phyloP scores from a whole-genome alignment of 2,797 vertebrate species.

The Avahi laniger region DNA sequence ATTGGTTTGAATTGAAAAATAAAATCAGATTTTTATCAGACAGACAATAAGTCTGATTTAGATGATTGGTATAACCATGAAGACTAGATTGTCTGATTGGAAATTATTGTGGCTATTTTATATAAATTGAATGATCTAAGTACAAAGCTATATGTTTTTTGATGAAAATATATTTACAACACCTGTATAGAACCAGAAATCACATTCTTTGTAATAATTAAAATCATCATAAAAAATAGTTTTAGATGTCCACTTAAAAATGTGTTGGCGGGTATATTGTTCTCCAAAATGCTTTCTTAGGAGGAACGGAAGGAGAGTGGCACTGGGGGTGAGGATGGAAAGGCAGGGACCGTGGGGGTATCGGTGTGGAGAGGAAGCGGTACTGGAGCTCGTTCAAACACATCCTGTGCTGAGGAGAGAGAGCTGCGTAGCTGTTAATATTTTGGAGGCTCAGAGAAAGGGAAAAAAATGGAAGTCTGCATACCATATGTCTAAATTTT shows the following conservation, averaged over 20 bases:
- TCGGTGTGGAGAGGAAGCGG: background rate
- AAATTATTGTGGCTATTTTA: background rate
- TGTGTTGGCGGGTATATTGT: background rate
- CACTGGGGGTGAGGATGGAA: background rate
- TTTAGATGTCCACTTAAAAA: background rate
- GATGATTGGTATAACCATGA: background rate
- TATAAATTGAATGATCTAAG: background rate
- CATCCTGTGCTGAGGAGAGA: background rate
- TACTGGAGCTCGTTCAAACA: background rate
- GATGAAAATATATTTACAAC: background rate
- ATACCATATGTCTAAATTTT: background rate
- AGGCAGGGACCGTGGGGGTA: rapidly evolving
- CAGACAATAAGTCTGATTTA: background rate
- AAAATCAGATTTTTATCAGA: background rate
- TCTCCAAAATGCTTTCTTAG: background rate
- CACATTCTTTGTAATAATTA: background rate
- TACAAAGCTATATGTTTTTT: background rate
- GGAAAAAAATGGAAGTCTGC: background rate
- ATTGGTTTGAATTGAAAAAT: background rate
- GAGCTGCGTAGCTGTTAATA: too few relatives aligned
- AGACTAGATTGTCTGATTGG: background rate
- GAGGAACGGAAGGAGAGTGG: background rate
- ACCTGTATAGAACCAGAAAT: background rate
- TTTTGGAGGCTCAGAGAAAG: background rate
- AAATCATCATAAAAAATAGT: background rate